phyloP scores from a whole-genome alignment of 2,113 vertebrate species.

The Platichthys flesus region DNA sequence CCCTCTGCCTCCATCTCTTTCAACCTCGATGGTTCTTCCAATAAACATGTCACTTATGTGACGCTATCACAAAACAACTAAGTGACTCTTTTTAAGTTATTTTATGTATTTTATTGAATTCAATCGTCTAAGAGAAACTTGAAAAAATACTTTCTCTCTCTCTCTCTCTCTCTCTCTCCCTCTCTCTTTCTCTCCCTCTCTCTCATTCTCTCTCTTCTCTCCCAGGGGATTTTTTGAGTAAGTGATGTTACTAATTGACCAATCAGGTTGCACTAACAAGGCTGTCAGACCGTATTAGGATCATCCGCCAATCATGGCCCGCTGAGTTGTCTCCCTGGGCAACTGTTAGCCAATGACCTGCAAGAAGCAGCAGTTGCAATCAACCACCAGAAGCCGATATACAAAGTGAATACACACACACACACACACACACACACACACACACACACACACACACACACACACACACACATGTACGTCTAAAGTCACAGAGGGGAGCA shows the following conservation, averaged over 20 bases:
- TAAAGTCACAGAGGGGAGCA: slow-evolving; percentile 25
- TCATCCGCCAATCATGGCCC: slow-evolving; percentile 71
- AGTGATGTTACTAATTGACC: slow-evolving; percentile 81
- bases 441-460: too few species aligned
- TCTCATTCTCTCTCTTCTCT: slow-evolving; percentile 5
- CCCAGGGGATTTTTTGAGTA: slow-evolving; percentile 56
- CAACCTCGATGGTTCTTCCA: slow-evolving; percentile 16
- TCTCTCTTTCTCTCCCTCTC: slow-evolving; percentile 7
- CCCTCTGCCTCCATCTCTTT: neutral
- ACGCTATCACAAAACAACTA: slow-evolving; percentile 6
- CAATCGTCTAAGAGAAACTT: neutral
- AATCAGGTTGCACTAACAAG: slow-evolving; percentile 83
- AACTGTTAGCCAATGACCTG: slow-evolving; percentile 83
- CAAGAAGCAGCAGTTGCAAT: slow-evolving; percentile 66
- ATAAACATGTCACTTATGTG: slow-evolving; percentile 4
- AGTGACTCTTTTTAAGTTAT: neutral
- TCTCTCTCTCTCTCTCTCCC: neutral
- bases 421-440: slow-evolving; percentile 19
- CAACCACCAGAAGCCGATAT: slow-evolving; percentile 62
- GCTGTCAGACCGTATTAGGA: slow-evolving; percentile 75
- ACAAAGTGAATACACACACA: slow-evolving; percentile 28
- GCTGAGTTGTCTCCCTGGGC: slow-evolving; percentile 77
- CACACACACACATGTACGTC: neutral
- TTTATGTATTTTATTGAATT: slow-evolving; percentile 20
- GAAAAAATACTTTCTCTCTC: slow-evolving; percentile 26